Base-by-base conservation (phyloP, 53 echinoderm and acorn worm genomes). In the Astropecten irregularis region DNA sequence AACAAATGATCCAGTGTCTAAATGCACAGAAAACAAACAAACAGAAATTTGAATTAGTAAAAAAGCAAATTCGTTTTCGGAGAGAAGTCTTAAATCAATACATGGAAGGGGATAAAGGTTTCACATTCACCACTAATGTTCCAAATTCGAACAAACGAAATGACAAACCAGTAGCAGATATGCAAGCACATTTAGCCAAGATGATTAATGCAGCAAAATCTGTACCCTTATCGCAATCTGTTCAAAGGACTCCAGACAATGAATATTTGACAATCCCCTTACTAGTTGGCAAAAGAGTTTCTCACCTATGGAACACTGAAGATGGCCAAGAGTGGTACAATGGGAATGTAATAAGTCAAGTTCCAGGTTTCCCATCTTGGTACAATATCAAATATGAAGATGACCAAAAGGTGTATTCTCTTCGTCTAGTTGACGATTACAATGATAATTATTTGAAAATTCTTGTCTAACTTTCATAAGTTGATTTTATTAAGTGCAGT, bases 201-300 rank as follows among this genome's bases (percentile, higher is more conserved):
- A 15, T 81, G 15, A 76, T 76, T n/a, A 42, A 76, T 76, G 77
- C 77, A 58, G 77, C 77, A 25, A 76, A 58, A 15, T 29, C 37
- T 76, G 77, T 58, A n/a, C 2, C 25, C 36, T 19, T 25, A 3
- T 76, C 77, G 11, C n/a, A n/a, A 2, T 76, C 77, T 37, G 59
- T 76, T 10, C 77, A 76, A 29, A 76, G 58, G 37, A 76, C 60
- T 23, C 77, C 58, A 37, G 77, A 76, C 59, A 76, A 76, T 57
- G 77, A 76, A 13, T 6, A 29, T 58, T 23, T 76, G 38, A 76
- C 77, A 39, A 58, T 76, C 18, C 60, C 77, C 29, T 40, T 76
- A 2, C 37, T 76, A 76, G 77, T 76, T 76, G 77, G 77, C 59
- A 76, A 76, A 39, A 76, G 8, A 57, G 77, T 76, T 2, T 11